phyloP scores from a whole-genome alignment of 2,888 invertebrate genomes.

The Ormyrus rosae region DNA sequence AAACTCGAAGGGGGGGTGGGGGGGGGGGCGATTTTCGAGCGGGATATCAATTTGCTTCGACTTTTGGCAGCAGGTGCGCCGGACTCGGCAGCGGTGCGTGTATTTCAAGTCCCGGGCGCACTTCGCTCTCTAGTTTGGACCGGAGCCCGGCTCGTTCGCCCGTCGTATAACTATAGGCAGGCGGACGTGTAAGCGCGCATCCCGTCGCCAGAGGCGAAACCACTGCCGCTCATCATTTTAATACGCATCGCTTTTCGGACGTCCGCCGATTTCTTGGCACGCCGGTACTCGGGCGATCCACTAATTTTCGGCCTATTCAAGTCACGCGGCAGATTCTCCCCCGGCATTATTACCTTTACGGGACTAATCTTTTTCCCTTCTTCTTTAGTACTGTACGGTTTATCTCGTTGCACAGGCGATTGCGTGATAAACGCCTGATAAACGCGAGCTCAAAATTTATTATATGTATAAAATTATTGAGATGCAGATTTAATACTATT shows the following conservation, averaged over 20 bases:
- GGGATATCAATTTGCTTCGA: constrained; percentile 45
- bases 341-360: neutral
- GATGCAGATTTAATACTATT: too few relatives aligned
- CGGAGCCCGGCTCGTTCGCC: constrained; percentile 32
- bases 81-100: constrained; percentile 37
- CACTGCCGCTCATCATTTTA: constrained; percentile 64
- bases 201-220: constrained; percentile 4
- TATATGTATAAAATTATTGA: too few relatives aligned
- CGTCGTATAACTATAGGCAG: neutral
- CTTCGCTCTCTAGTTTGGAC: constrained; percentile 33
- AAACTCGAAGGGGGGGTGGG: neutral
- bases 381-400: neutral
- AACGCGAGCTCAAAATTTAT: too few relatives aligned
- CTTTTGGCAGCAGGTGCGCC: constrained; percentile 54
- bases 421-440: too few relatives aligned
- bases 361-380: neutral
- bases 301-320: constrained; percentile 50
- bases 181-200: neutral
- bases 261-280: constrained; percentile 63
- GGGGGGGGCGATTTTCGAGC: neutral
- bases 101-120: neutral
- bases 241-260: constrained; percentile 64
- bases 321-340: constrained; percentile 43
- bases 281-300: constrained; percentile 56
- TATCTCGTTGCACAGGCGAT: too few relatives aligned